Conservation (phyloP, 2,797 vertebrate species). For the Pogonophryne albipinna region DNA sequence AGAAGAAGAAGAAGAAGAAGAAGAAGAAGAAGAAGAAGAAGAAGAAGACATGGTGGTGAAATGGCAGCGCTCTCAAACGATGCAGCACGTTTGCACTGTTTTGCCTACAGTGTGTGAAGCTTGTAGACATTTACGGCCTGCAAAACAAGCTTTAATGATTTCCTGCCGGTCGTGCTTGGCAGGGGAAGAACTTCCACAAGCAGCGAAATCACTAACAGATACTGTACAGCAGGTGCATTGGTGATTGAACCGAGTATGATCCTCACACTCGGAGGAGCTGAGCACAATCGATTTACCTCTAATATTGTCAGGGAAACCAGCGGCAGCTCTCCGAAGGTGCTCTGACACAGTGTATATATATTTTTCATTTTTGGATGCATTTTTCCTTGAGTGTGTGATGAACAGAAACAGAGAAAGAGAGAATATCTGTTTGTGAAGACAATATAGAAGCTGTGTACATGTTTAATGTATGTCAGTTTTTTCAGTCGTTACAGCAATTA, state of each 20-base stretch:
- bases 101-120: conserved; percentile 2
- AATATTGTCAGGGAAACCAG: conserved; percentile 65
- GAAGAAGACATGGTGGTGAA: no score
- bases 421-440: not conserved
- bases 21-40: not conserved
- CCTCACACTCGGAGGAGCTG: conserved; percentile 30
- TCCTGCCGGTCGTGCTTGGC: conserved; percentile 17
- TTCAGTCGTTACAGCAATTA: not conserved
- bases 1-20: no score
- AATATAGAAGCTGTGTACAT: not conserved
- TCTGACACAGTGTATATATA: conserved; percentile 7
- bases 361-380: conserved; percentile 16
- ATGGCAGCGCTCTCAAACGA: no score
- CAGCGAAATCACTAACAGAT: conserved; percentile 32
- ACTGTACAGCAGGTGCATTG: conserved; percentile 35
- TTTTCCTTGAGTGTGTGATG: conserved; percentile 1
- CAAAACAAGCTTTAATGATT: conserved; percentile 37
- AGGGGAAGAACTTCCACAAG: conserved; percentile 16
- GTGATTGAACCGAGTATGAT: conserved; percentile 52
- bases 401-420: conserved; percentile 3
- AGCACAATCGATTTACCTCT: conserved; percentile 47
- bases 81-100: no score
- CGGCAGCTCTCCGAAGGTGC: conserved; percentile 27
- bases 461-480: not conserved
- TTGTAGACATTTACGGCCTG: conserved; percentile 20